Conservation (phyloP, 1,140 invertebrate species). For the Oryzaephilus surinamensis region DNA sequence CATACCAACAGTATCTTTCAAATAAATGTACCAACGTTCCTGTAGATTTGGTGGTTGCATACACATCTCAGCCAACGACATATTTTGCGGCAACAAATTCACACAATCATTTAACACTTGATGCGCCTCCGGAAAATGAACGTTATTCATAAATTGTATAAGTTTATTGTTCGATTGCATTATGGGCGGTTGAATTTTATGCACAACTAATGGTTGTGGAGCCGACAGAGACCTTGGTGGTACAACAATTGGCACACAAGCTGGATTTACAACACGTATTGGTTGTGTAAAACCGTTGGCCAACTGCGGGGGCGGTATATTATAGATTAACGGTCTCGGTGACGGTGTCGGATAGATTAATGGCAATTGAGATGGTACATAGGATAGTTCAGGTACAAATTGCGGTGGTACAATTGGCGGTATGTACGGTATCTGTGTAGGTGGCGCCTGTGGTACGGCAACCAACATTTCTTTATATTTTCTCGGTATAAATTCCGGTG, state of each 20-base stretch:
- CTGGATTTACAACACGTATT: constrained; percentile 2
- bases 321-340: background rate
- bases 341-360: background rate
- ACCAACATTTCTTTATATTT: constrained; percentile 14
- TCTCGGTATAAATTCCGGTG: constrained; percentile 65
- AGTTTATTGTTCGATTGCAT: constrained; percentile 23
- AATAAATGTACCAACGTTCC: constrained; percentile 35
- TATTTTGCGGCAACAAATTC: constrained; percentile 32
- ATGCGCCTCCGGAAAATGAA: constrained; percentile 39
- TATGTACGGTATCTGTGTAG: constrained; percentile 10
- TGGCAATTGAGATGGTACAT: background rate
- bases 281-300: constrained; percentile 3
- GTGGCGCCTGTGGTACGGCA: constrained; percentile 2
- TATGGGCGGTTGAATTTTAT: constrained; percentile 15
- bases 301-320: background rate
- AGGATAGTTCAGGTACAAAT: too few species aligned
- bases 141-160: constrained; percentile 44
- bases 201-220: background rate
- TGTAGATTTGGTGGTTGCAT: constrained; percentile 25
- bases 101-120: constrained; percentile 31
- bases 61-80: constrained; percentile 34
- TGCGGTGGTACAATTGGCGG: too few species aligned
- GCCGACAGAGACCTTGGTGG: background rate
- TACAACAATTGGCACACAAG: background rate
- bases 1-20: constrained; percentile 34